phyloP scores from a whole-genome alignment of 2,113 vertebrate genomes.

The Psittacara wagleri region DNA sequence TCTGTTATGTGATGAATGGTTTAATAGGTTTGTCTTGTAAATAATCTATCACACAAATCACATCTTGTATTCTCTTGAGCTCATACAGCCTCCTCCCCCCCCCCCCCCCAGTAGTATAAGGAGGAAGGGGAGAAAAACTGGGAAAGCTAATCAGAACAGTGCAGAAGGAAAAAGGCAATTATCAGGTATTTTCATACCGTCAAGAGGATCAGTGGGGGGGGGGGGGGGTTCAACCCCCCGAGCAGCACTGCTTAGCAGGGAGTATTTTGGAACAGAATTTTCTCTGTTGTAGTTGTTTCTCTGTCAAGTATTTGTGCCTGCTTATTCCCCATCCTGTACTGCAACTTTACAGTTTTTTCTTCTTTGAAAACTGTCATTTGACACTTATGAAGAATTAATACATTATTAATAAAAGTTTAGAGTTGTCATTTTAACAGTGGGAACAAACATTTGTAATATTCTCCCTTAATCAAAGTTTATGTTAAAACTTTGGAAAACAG shows the following conservation, averaged over 20 bases:
- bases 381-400: background rate
- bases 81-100: background rate
- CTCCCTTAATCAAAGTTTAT: background rate
- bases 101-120: no score
- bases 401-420: background rate
- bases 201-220: rapidly evolving
- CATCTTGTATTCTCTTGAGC: rapidly evolving
- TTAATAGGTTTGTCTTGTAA: background rate
- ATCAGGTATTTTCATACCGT: background rate
- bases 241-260: background rate
- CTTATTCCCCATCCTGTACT: background rate
- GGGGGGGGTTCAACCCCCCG: no score
- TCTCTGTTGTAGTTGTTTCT: background rate
- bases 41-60: background rate
- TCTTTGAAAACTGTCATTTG: background rate
- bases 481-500: background rate
- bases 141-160: background rate
- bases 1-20: background rate
- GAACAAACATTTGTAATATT: background rate
- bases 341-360: background rate
- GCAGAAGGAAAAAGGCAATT: background rate
- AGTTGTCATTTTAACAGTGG: background rate
- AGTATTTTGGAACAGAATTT: background rate
- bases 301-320: background rate
- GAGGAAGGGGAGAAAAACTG: background rate